A percentile compares a stretch with the other conserved stretches of the same genome.
Conservation (phyloP, 2,113 vertebrate genomes). For the human region DNA sequence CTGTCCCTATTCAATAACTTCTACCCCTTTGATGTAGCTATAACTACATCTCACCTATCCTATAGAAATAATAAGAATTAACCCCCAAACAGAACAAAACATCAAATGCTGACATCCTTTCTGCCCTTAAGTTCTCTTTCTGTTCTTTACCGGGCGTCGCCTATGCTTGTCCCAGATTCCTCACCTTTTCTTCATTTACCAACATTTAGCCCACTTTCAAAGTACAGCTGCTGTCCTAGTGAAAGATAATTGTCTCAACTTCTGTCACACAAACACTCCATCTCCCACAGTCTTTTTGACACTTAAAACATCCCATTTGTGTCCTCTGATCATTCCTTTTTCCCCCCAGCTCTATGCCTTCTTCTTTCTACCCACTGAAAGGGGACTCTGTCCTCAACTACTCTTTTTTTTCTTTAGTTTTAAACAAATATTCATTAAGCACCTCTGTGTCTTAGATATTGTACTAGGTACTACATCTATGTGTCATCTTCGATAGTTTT, state of each 20-base stretch:
- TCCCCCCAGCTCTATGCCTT: background rate
- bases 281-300: background rate
- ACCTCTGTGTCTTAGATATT: background rate
- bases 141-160: background rate
- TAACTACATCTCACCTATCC: too few relatives aligned
- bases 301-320: background rate
- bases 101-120: background rate
- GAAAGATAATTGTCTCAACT: background rate
- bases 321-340: background rate
- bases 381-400: background rate
- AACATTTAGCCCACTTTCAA: background rate
- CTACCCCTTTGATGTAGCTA: background rate
- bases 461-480: too few relatives aligned
- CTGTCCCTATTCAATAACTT: background rate
- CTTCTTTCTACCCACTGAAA: background rate
- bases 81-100: background rate
- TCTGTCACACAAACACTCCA: background rate
- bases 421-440: background rate
- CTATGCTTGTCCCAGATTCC: background rate
- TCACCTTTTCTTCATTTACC: background rate
- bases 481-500: background rate
- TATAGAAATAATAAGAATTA: background rate
- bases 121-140: background rate
- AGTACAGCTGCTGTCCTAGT: background rate
- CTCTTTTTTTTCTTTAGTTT: background rate